Evolutionary conservation across 2,797 vertebrate species (phyloP), one percentile per base, ranked within the genome.

Genomic region (Acanthurus lineatus): DNA sequence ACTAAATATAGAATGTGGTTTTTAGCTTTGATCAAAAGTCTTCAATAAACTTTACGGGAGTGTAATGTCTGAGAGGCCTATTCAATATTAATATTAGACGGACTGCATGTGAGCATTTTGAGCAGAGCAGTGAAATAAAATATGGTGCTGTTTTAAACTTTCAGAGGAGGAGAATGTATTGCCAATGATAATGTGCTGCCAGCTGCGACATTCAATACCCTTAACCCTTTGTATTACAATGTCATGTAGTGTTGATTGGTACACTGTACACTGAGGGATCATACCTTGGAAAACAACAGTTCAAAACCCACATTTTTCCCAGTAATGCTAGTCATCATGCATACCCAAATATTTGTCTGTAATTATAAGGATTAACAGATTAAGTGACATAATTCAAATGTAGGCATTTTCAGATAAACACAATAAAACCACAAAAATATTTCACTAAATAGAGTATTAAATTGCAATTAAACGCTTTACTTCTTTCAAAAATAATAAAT

Each of bases 31-130:
- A 81, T 67, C 47, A 64, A 59, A 73, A 45, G 66, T 60, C 42
- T 64, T 68, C 16, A 28, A 22, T 59, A 54, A 47, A 62, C 11
- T 53, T 69, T 76, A 49, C 19, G 17, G 16, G 69, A 70, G 47
- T 58, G 67, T 63, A 42, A 66, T 19, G 35, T 9, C 60, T 74
- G 65, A 65, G 51, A 67, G 76, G 71, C n/a, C 6, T 9, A 54
- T 72, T 48, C 51, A 63, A 61, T 65, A 79, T 81, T 72, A 69
- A 72, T 70, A 66, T 49, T 9, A 52, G 32, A 86, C 35, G 54
- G 61, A 59, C 20, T 10, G 25, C 64, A 71, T 10, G 20, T 58
- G 22, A 56, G 72, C 61, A 45, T 67, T 44, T 61, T 28, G 57
- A 64, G 56, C 60, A 63, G 51, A 63, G 47, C 17, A 25, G 60